These are phyloP conservation scores for Oreochromis tanganicae DNA, from an alignment of 2,113 vertebrate genomes.

Conservation along the genomic window DNA sequence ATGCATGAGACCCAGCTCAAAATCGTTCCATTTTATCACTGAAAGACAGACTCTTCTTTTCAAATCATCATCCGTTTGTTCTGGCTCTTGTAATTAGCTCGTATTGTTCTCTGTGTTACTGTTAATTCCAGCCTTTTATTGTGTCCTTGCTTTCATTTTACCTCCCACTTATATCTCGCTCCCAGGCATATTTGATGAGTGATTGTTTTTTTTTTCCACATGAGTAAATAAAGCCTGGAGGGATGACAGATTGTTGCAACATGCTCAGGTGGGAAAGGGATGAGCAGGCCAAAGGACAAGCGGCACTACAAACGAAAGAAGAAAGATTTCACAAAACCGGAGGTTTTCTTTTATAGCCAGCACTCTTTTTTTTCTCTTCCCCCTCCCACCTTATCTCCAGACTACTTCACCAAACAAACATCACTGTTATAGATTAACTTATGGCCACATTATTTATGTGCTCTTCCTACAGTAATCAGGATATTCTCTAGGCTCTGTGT, in stretches of 20 bases:
- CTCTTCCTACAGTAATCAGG: not conserved
- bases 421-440: not conserved
- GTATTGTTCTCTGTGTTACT: conserved; percentile 45
- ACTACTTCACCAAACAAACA: not conserved
- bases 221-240: conserved; percentile 48
- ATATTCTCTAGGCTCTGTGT: not conserved
- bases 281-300: conserved; percentile 16
- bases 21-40: conserved; percentile 33
- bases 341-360: not conserved
- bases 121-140: conserved; percentile 35
- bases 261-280: conserved; percentile 24
- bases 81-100: conserved; percentile 45
- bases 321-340: not conserved
- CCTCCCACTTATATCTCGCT: conserved; percentile 46
- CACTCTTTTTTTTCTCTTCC: not conserved
- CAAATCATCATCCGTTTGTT: conserved; percentile 35
- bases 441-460: not conserved
- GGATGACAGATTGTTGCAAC: conserved; percentile 33
- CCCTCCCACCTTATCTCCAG: not conserved
- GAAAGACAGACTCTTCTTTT: conserved; percentile 28
- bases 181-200: conserved; percentile 55
- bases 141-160: conserved; percentile 47
- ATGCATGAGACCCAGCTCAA: not conserved
- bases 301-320: not conserved
- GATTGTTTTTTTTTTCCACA: conserved; percentile 50